A percentile compares a stretch with the other conserved stretches of the same genome.
Evolutionary conservation across 2,797 vertebrate genomes (phyloP).

Genomic region (Artibeus jamaicensis): DNA sequence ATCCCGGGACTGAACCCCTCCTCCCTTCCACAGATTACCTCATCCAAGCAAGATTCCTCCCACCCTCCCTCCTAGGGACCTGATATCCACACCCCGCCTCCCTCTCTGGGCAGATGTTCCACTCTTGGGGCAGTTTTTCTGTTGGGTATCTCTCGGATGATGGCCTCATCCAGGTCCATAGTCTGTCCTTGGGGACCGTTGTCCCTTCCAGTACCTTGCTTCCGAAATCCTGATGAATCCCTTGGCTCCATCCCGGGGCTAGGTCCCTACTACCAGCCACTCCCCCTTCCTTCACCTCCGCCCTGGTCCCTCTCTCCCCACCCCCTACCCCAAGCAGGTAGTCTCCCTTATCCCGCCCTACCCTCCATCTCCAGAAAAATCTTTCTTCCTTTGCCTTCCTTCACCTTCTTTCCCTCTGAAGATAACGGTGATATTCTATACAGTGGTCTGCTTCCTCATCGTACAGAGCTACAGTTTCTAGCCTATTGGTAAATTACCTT

Average conservation of each 20-base stretch:
- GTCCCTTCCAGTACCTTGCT: slow-evolving; percentile 44
- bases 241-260: neutral
- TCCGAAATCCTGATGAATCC: slow-evolving; percentile 3
- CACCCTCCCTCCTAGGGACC: slow-evolving; percentile 69
- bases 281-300: slow-evolving; percentile 62
- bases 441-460: neutral
- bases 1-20: slow-evolving; percentile 74
- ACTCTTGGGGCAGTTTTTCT: slow-evolving; percentile 65
- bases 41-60: slow-evolving; percentile 75
- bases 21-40: slow-evolving; percentile 77
- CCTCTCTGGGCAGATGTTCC: slow-evolving; percentile 72
- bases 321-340: neutral
- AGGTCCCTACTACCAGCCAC: slow-evolving; percentile 54
- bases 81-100: slow-evolving; percentile 75
- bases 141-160: slow-evolving; percentile 47
- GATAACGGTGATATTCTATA: slow-evolving; percentile 33
- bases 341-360: neutral
- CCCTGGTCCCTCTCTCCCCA: neutral
- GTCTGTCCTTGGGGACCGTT: neutral
- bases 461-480: slow-evolving; percentile 35
- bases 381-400: neutral
- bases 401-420: neutral
- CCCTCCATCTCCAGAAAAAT: neutral
- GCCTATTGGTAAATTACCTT: slow-evolving; percentile 27
- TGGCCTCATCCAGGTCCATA: slow-evolving; percentile 50